Evolutionary conservation across 2,888 invertebrate species (phyloP).

Genomic region (Pachycephus smyrnensis): DNA sequence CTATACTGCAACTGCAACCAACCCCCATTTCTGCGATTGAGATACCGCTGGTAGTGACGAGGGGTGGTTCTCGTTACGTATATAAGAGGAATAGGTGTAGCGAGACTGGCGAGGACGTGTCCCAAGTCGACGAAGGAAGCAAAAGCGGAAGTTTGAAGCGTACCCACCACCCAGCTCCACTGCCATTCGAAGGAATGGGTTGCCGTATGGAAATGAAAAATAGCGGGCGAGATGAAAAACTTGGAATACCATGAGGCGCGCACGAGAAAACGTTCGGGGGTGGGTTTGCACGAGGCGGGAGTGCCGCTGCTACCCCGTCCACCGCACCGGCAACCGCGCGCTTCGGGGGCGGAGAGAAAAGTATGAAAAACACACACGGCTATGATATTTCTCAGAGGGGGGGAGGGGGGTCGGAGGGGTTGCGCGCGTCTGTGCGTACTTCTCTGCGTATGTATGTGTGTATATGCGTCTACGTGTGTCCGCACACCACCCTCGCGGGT

Average conservation of each 20-base stretch:
- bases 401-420: slow-evolving; percentile 11
- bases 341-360: slow-evolving; percentile 28
- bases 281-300: background rate
- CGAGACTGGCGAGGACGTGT: background rate
- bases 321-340: background rate
- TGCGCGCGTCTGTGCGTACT: slow-evolving; percentile 3
- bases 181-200: slow-evolving; percentile 13
- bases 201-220: slow-evolving; percentile 44
- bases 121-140: slow-evolving; percentile 2
- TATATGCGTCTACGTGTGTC: slow-evolving; percentile 21
- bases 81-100: too few species aligned
- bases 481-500: slow-evolving; percentile 13
- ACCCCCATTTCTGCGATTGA: too few species aligned
- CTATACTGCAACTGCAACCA: too few species aligned
- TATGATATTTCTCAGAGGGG: slow-evolving; percentile 10
- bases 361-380: slow-evolving; percentile 30
- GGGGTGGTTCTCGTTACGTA: too few species aligned
- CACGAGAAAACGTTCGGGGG: background rate
- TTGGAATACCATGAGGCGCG: slow-evolving; percentile 35
- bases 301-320: background rate
- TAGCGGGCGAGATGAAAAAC: slow-evolving; percentile 49
- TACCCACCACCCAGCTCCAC: slow-evolving; percentile 13
- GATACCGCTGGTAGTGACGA: too few species aligned
- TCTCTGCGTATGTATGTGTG: slow-evolving; percentile 15
- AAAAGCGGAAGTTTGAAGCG: slow-evolving; percentile 29